A percentile compares a stretch with the other conserved stretches of the same genome.
Evolutionary conservation across 1,140 invertebrate species (phyloP).

Genomic region (Drosophila nannoptera): DNA sequence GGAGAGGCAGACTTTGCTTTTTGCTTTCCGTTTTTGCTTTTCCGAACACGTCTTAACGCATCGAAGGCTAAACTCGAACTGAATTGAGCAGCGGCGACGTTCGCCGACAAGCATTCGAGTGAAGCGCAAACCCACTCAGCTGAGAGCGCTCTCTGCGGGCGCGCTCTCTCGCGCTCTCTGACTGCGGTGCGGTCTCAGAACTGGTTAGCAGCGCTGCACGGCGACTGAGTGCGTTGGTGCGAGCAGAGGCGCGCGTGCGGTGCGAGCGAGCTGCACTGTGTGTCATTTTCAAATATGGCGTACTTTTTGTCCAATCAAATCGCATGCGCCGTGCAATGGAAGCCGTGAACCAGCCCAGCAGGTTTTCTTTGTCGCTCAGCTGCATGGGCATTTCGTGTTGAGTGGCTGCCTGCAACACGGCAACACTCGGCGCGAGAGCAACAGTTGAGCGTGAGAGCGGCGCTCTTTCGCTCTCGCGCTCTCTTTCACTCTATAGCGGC

Average conservation of each 20-base stretch:
- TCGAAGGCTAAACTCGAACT: constrained; percentile 78
- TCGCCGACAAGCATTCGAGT: constrained; percentile 45
- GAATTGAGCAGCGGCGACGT: constrained; percentile 40
- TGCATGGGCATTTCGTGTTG: constrained; percentile 25
- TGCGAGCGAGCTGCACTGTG: constrained; percentile 49
- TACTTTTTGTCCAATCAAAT: constrained; percentile 78
- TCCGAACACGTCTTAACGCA: constrained; percentile 77
- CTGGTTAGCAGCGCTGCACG: constrained; percentile 47
- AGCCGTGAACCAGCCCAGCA: constrained; percentile 47
- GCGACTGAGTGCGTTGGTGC: constrained; percentile 12
- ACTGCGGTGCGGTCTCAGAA: constrained; percentile 38
- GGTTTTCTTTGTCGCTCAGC: constrained; percentile 31
- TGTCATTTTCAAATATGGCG: constrained; percentile 79
- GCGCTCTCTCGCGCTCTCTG: background rate
- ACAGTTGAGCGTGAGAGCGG: constrained; percentile 60
- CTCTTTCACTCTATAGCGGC: background rate
- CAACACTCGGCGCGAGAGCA: constrained; percentile 69
- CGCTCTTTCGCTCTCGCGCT: constrained; percentile 24
- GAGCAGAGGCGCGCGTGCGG: constrained; percentile 39
- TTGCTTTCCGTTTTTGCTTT: constrained; percentile 50
- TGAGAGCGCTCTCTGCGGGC: constrained; percentile 10
- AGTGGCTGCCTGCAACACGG: constrained; percentile 54
- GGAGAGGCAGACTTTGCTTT: constrained; percentile 22
- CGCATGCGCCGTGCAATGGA: constrained; percentile 75
- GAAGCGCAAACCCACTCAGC: constrained; percentile 41